A percentile compares a stretch with the other conserved stretches of the same genome.
phyloP scores from a whole-genome alignment of 1,140 invertebrate genomes.

The Lordiphosa stackelbergi region DNA sequence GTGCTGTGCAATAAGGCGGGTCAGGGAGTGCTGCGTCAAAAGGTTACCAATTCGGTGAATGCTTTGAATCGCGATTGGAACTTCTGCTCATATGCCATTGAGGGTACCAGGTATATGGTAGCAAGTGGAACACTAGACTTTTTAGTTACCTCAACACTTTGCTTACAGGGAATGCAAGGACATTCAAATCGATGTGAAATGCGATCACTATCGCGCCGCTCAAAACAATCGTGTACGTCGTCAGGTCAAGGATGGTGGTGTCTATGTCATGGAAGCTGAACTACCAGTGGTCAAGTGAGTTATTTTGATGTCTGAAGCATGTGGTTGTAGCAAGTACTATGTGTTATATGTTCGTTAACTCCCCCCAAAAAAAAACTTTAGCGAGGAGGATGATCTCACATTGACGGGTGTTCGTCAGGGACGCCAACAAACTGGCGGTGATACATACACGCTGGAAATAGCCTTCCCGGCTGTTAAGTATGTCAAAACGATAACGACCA shows the following conservation, averaged over 20 bases:
- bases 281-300: slow-evolving; percentile 90
- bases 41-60: slow-evolving; percentile 91
- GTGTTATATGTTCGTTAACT: slow-evolving; percentile 48
- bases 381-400: slow-evolving; percentile 65
- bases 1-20: slow-evolving; percentile 96
- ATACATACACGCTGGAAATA: slow-evolving; percentile 93
- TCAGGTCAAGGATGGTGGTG: slow-evolving; percentile 84
- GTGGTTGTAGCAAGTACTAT: slow-evolving; percentile 30
- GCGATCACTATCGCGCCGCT: slow-evolving; percentile 82
- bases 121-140: too few relatives aligned
- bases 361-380: slow-evolving; percentile 48
- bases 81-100: slow-evolving; percentile 92
- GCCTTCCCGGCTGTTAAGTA: slow-evolving; percentile 94
- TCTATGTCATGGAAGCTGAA: slow-evolving; percentile 87
- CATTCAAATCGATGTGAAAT: slow-evolving; percentile 92
- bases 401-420: slow-evolving; percentile 79
- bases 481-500: slow-evolving; percentile 78
- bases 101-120: slow-evolving; percentile 75
- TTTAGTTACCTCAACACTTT: slow-evolving; percentile 31
- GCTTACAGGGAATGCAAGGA: slow-evolving; percentile 88
- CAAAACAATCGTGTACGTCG: slow-evolving; percentile 82
- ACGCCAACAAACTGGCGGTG: slow-evolving; percentile 81
- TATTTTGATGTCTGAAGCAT: neutral
- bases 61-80: slow-evolving; percentile 95
- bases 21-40: slow-evolving; percentile 91